These are phyloP conservation scores for Pontoporia blainvillei DNA, from an alignment of 2,113 vertebrate species.

Conservation along the genomic window DNA sequence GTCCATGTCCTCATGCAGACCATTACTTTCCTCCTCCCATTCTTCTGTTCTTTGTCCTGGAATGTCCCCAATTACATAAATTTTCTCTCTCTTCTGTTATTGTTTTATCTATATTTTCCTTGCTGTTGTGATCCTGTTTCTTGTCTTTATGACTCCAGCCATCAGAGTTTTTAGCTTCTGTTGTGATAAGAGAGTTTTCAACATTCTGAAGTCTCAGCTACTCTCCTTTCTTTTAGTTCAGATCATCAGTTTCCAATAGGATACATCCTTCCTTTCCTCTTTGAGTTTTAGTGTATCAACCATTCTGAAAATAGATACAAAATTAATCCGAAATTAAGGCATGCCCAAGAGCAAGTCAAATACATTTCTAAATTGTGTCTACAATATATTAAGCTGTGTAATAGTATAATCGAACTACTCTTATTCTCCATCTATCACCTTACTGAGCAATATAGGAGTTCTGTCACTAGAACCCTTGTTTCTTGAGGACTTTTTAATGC, in stretches of 20 bases:
- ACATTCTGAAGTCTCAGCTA: background rate
- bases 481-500: background rate
- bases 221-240: background rate
- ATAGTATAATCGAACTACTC: background rate
- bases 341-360: background rate
- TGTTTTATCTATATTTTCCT: background rate
- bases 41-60: background rate
- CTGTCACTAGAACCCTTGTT: background rate
- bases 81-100: background rate
- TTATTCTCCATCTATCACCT: background rate
- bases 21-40: background rate
- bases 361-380: background rate
- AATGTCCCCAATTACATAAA: background rate
- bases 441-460: background rate
- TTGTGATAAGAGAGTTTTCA: background rate
- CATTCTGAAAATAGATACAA: conserved; percentile 7
- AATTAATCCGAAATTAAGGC: conserved; percentile 40
- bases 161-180: background rate
- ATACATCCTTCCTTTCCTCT: background rate
- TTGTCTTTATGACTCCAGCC: background rate
- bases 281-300: background rate
- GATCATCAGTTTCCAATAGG: background rate
- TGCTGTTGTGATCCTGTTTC: background rate
- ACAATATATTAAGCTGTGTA: conserved; percentile 20
- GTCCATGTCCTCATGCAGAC: background rate